A percentile compares a stretch with the other conserved stretches of the same genome.
Conservation (phyloP, 2,113 vertebrate genomes). For the Micronycteris hirsuta region DNA sequence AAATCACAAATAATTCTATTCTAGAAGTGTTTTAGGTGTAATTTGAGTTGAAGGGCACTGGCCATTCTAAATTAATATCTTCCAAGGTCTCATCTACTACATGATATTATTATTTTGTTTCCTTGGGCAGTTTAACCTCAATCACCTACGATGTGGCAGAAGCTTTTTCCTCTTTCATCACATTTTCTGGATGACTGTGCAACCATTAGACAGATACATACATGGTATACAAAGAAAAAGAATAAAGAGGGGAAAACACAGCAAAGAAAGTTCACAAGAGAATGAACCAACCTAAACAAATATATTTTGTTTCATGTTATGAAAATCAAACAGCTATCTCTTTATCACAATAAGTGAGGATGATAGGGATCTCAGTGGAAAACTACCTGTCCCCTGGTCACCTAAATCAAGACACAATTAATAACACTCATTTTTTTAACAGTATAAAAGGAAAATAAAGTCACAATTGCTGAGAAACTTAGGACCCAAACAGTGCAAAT, state of each 20-base stretch:
- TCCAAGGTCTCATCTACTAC: neutral
- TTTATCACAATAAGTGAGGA: neutral
- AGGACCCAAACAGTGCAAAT: neutral
- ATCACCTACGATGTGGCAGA: constrained; percentile 39
- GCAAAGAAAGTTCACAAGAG: neutral
- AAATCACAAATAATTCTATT: constrained; percentile 10
- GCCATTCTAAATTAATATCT: constrained; percentile 32
- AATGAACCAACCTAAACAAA: constrained; percentile 47
- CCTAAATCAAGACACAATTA: constrained; percentile 26
- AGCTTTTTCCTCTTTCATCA: neutral
- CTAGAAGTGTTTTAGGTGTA: neutral
- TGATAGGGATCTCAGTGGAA: neutral
- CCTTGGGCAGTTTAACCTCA: constrained; percentile 35
- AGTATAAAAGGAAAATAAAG: neutral
- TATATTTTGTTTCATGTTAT: neutral
- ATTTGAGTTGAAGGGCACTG: constrained; percentile 23
- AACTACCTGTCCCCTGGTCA: neutral
- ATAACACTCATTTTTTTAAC: neutral
- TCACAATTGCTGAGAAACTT: neutral
- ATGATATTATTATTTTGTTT: constrained; percentile 42
- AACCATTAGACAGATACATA: constrained; percentile 18
- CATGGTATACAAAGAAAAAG: neutral
- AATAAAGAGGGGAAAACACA: neutral
- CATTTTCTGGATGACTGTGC: constrained; percentile 50
- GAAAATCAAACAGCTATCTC: constrained; percentile 33